A percentile compares a stretch with the other conserved stretches of the same genome.
Evolutionary conservation across 2,113 vertebrate species (phyloP).

Genomic region (Lycocorax pyrrhopterus): DNA sequence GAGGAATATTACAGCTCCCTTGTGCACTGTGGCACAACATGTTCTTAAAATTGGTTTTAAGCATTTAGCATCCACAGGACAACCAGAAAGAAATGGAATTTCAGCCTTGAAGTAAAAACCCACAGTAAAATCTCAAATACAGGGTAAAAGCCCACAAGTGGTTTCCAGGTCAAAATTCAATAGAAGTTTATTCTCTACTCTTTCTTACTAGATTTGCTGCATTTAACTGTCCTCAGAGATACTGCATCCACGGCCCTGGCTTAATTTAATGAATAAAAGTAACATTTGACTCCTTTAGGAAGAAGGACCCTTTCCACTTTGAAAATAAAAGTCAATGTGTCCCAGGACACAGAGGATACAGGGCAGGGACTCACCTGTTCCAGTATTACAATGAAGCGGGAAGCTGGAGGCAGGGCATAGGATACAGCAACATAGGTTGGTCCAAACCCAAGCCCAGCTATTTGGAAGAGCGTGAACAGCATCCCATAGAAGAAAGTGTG

Average conservation of each 20-base stretch:
- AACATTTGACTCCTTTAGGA: neutral
- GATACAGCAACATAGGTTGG: slow-evolving; percentile 81
- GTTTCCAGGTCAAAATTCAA: neutral
- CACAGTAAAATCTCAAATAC: neutral
- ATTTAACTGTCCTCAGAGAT: neutral
- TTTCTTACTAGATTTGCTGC: neutral
- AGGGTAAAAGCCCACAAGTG: neutral
- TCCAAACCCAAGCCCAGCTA: slow-evolving; percentile 78
- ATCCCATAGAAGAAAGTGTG: slow-evolving; percentile 70
- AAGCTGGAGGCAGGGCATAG: slow-evolving; percentile 86
- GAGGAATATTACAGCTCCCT: neutral
- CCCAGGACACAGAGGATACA: neutral
- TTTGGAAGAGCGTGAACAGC: slow-evolving; percentile 82
- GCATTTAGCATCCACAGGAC: neutral
- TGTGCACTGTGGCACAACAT: neutral
- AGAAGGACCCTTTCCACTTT: neutral
- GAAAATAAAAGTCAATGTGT: neutral
- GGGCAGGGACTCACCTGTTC: slow-evolving; percentile 82
- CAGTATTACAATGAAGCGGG: slow-evolving; percentile 85
- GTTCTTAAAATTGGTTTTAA: neutral
- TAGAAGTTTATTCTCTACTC: neutral
- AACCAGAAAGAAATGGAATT: neutral
- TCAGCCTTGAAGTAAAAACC: neutral
- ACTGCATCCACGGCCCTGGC: neutral
- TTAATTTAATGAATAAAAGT: neutral